These are phyloP conservation scores for Drosophila tristis DNA, from an alignment of 1,140 invertebrate genomes.

Conservation along the genomic window DNA sequence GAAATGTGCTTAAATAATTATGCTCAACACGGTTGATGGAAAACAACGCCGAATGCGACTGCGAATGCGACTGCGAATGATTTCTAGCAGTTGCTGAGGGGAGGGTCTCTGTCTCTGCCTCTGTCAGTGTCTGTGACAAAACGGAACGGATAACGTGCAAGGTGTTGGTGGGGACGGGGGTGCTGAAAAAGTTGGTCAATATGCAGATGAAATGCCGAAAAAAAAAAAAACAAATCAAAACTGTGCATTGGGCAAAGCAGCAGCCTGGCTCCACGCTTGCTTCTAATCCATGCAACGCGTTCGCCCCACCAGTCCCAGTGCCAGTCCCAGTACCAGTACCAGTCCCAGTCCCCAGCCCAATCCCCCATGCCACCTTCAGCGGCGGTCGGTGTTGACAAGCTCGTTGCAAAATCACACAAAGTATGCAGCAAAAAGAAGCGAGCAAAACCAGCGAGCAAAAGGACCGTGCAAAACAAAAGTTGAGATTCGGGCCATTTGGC, in stretches of 20 bases:
- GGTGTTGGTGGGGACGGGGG: too few species aligned
- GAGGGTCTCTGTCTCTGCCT: too few species aligned
- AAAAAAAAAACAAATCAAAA: constrained; percentile 20
- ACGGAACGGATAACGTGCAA: not conserved
- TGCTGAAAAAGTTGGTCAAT: not conserved
- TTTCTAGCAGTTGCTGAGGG: too few species aligned
- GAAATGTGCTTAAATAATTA: constrained; percentile 68
- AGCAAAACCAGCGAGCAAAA: constrained; percentile 9
- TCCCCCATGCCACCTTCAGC: constrained; percentile 1
- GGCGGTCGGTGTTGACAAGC: constrained; percentile 30
- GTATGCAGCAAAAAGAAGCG: constrained; percentile 44
- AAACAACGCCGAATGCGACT: not conserved
- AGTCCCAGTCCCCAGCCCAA: not conserved
- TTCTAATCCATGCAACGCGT: not conserved
- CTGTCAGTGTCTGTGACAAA: not conserved
- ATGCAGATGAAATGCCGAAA: constrained; percentile 18
- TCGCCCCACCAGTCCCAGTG: not conserved
- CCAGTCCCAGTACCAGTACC: not conserved
- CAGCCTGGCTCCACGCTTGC: not conserved
- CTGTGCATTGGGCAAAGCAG: not conserved
- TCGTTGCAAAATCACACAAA: constrained; percentile 57
- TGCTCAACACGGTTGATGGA: constrained; percentile 20
- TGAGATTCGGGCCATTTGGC: not conserved
- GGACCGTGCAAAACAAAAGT: constrained; percentile 13
- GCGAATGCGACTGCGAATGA: too few species aligned